Evolutionary conservation across 2,113 vertebrate species (phyloP), one percentile per base, ranked within the genome.

Genomic region (Anguilla japonica): DNA sequence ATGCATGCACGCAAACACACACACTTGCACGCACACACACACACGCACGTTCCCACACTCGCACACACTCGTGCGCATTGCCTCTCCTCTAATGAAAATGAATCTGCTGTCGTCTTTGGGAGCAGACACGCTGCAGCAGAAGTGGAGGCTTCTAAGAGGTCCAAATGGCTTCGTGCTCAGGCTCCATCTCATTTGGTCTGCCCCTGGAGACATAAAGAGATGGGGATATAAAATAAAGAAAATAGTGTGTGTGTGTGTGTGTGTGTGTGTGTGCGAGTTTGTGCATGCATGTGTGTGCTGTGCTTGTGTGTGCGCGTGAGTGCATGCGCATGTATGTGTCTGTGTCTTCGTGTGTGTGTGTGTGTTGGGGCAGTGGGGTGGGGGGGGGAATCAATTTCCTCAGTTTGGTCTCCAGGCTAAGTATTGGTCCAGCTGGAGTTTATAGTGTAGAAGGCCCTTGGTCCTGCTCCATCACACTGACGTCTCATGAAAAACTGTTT

Each of bases 31-130:
- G 29, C 22, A 40, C 56, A n/a, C 5, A 14, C 41, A 34, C 22
- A 6, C 40, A 34, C 83, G 43, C 39, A 16, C 13, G 5, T 16
- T 9, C 39, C 8, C 20, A 13, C 3, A 14, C 9, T 16, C 63
- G 4, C n/a, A 75, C n/a, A 29, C 9, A 34, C 71, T 34, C 26
- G 89, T 89, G 90, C 93, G 90, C 87, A 90, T 90, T 89, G 90
- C 89, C 92, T 92, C 91, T 92, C 90, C 90, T 91, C 93, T 82
- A 79, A 86, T 86, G 85, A 78, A 84, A 84, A 84, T 78, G 41
- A 86, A 82, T 82, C 85, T 79, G 6, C 40, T 40, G 26, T 79
- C 22, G 20, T 29, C 16, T 43, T 79, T 46, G 20, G 3, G 80
- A 79, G 79, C 50, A 79, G 50, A 63, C 60, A 26, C 34, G 46